These are phyloP conservation scores for Miopithecus talapoin DNA, from an alignment of 2,797 vertebrate genomes.

Conservation along the genomic window DNA sequence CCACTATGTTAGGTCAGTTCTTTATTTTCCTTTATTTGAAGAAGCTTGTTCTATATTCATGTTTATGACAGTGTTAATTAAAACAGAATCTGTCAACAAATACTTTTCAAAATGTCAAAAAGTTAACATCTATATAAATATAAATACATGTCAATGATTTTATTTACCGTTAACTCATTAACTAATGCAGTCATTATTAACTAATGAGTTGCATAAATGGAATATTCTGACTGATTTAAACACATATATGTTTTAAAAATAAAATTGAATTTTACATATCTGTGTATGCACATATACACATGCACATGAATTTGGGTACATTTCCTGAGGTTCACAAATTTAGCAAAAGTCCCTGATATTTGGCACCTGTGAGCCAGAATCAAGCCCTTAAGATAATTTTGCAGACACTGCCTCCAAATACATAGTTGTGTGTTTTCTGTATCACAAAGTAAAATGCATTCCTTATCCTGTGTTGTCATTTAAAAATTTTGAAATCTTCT, in stretches of 20 bases:
- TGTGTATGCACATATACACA: neutral
- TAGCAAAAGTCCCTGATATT: neutral
- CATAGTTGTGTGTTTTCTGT: neutral
- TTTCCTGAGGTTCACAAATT: neutral
- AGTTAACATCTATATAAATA: neutral
- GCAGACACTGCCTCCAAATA: neutral
- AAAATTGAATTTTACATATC: neutral
- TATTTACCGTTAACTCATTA: neutral
- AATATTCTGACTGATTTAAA: neutral
- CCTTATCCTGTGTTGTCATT: neutral
- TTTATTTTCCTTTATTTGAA: neutral
- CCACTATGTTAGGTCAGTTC: neutral
- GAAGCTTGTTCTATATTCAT: neutral
- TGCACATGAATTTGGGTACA: neutral
- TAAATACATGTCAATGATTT: neutral
- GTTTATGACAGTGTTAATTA: neutral
- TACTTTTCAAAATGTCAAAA: neutral
- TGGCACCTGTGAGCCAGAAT: neutral
- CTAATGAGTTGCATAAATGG: neutral
- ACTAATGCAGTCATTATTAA: neutral
- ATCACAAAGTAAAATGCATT: neutral
- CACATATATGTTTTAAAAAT: neutral
- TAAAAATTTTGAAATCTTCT: neutral
- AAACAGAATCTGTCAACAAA: neutral
- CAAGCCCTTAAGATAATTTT: neutral